phyloP scores from a whole-genome alignment of 2,888 invertebrate genomes.

The Campopleginae sp. region DNA sequence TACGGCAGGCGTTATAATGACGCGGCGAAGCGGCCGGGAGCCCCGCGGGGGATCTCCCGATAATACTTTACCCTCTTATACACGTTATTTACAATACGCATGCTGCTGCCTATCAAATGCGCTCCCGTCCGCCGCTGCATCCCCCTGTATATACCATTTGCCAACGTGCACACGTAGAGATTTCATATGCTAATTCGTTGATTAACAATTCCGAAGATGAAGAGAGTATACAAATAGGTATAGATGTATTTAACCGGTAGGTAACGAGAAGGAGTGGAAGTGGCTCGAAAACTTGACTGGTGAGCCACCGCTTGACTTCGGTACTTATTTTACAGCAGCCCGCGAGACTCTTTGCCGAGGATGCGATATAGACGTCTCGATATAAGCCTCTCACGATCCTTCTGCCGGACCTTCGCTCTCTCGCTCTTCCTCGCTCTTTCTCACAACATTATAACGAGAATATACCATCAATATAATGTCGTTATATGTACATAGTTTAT shows the following conservation, averaged over 20 bases:
- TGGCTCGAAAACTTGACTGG: slow-evolving; percentile 50
- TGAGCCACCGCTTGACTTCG: slow-evolving; percentile 40
- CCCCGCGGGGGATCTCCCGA: slow-evolving; percentile 81
- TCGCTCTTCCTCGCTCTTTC: neutral
- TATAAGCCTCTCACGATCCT: slow-evolving; percentile 55
- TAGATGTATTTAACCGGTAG: slow-evolving; percentile 19
- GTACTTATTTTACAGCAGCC: slow-evolving; percentile 38
- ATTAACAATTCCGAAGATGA: slow-evolving; percentile 78
- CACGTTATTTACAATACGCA: slow-evolving; percentile 76
- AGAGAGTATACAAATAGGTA: slow-evolving; percentile 35
- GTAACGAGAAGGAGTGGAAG: slow-evolving; percentile 39
- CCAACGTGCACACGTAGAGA: too few species aligned
- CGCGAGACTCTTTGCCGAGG: slow-evolving; percentile 28
- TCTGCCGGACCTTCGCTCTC: slow-evolving; percentile 39
- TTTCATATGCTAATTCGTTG: slow-evolving; percentile 82
- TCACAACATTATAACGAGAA: slow-evolving; percentile 44
- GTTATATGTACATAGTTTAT: slow-evolving; percentile 28
- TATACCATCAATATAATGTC: slow-evolving; percentile 33
- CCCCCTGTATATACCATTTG: too few species aligned
- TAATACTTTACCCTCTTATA: slow-evolving; percentile 79
- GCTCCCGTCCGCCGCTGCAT: slow-evolving; percentile 58
- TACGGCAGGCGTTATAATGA: slow-evolving; percentile 78
- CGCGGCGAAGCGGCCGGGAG: slow-evolving; percentile 74
- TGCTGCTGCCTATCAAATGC: slow-evolving; percentile 52
- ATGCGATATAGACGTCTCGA: slow-evolving; percentile 56